A percentile compares a stretch with the other conserved stretches of the same genome.
Conservation (phyloP, 2,888 invertebrate genomes). For the Alviniconcha strummeri region DNA sequence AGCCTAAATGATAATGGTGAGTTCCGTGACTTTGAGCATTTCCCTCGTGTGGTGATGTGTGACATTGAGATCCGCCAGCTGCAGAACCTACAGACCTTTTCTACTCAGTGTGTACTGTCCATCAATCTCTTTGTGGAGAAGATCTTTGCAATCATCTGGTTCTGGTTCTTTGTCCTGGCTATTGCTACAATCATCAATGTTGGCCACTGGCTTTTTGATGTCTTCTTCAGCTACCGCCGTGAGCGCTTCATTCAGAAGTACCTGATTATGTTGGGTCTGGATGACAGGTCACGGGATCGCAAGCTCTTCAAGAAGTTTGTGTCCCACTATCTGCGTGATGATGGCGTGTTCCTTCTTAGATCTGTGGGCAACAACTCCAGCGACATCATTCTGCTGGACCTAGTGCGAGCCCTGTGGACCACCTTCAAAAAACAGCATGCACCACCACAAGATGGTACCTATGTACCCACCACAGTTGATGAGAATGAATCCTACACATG, state of each 20-base stretch:
- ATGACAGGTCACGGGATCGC: slow-evolving; percentile 55
- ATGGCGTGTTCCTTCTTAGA: slow-evolving; percentile 63
- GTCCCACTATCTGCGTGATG: slow-evolving; percentile 61
- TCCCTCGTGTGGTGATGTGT: slow-evolving; percentile 61
- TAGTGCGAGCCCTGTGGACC: slow-evolving; percentile 61
- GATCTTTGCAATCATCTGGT: slow-evolving; percentile 66
- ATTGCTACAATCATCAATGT: slow-evolving; percentile 43
- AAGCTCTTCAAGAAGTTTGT: slow-evolving; percentile 61
- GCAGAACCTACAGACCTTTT: slow-evolving; percentile 61
- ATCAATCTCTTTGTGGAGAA: slow-evolving; percentile 68
- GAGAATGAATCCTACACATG: slow-evolving; percentile 25
- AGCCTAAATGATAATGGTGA: slow-evolving; percentile 35
- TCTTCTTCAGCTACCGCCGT: slow-evolving; percentile 46
- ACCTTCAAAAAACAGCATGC: slow-evolving; percentile 51
- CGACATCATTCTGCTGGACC: slow-evolving; percentile 61
- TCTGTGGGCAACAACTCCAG: slow-evolving; percentile 64
- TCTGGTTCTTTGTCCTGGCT: slow-evolving; percentile 62
- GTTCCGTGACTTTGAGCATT: slow-evolving; percentile 44
- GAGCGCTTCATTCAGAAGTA: slow-evolving; percentile 60
- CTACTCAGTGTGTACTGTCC: slow-evolving; percentile 62
- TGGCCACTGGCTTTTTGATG: slow-evolving; percentile 40
- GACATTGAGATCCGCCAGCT: slow-evolving; percentile 66
- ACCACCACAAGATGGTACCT: neutral
- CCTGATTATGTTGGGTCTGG: slow-evolving; percentile 50
- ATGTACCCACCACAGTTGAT: neutral